These are phyloP conservation scores for Stomatorhinus ivindoensis DNA, from an alignment of 2,113 vertebrate genomes.

Conservation along the genomic window DNA sequence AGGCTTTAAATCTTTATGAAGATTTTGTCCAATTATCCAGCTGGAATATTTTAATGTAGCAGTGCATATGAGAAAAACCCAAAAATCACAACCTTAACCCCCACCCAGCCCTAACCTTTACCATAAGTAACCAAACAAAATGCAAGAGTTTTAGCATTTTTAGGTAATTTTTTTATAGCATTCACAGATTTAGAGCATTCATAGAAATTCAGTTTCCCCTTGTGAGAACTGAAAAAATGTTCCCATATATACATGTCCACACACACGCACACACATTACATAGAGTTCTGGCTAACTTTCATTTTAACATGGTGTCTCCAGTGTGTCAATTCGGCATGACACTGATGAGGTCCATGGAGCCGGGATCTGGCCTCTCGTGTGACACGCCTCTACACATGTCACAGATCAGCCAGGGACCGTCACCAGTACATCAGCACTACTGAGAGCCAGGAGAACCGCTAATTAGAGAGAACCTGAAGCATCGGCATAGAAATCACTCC, in stretches of 20 bases:
- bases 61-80: background rate
- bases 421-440: background rate
- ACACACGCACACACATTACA: background rate
- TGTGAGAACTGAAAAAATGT: background rate
- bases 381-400: background rate
- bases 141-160: background rate
- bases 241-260: background rate
- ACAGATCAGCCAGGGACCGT: background rate
- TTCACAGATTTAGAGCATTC: background rate
- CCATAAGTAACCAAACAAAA: background rate
- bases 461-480: background rate
- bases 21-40: background rate
- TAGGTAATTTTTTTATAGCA: background rate
- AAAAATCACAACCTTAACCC: background rate
- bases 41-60: background rate
- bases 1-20: background rate
- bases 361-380: background rate
- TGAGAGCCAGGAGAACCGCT: background rate
- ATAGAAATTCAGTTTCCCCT: background rate
- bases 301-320: background rate
- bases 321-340: background rate
- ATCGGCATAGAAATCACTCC: background rate
- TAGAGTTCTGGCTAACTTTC: background rate
- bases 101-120: background rate
- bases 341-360: background rate